Evolutionary conservation across 1,140 invertebrate species (phyloP).

Genomic region (Episyrphus balteatus): DNA sequence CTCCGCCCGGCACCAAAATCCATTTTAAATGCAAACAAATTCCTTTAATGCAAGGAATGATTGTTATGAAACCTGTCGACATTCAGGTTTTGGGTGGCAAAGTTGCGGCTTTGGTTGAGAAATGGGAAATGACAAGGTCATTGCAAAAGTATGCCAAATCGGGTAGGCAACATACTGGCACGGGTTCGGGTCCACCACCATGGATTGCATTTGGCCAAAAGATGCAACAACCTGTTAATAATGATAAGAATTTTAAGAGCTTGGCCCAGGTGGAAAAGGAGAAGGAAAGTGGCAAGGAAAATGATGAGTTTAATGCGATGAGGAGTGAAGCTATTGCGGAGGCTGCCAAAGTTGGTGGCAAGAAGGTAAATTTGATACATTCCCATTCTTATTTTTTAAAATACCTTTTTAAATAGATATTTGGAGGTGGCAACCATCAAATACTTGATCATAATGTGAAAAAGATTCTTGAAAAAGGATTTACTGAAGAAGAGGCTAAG

Average conservation of each 20-base stretch:
- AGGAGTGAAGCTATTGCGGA: slow-evolving; percentile 78
- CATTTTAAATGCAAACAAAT: slow-evolving; percentile 41
- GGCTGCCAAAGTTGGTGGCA: slow-evolving; percentile 63
- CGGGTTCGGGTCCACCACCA: slow-evolving; percentile 67
- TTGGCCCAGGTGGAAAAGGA: slow-evolving; percentile 45
- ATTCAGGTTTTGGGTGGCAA: slow-evolving; percentile 66
- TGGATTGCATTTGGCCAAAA: slow-evolving; percentile 86
- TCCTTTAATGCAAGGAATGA: slow-evolving; percentile 53
- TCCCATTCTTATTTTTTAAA: slow-evolving; percentile 7
- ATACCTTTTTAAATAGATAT: slow-evolving; percentile 25
- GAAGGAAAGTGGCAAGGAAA: slow-evolving; percentile 47
- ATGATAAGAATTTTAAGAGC: slow-evolving; percentile 59
- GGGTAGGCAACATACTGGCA: slow-evolving; percentile 41
- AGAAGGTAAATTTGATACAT: slow-evolving; percentile 53
- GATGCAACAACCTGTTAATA: slow-evolving; percentile 34
- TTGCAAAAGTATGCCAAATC: slow-evolving; percentile 60
- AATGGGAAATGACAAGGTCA: slow-evolving; percentile 78
- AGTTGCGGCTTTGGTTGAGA: slow-evolving; percentile 72
- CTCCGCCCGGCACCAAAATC: slow-evolving; percentile 64
- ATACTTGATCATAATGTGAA: slow-evolving; percentile 68
- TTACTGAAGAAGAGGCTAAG: slow-evolving; percentile 63
- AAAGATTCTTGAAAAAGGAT: slow-evolving; percentile 69
- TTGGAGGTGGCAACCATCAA: slow-evolving; percentile 58
- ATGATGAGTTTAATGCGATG: slow-evolving; percentile 75
- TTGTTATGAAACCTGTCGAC: slow-evolving; percentile 55